Base-by-base conservation (phyloP, 2,888 invertebrate genomes). In the Drosophila dives region DNA sequence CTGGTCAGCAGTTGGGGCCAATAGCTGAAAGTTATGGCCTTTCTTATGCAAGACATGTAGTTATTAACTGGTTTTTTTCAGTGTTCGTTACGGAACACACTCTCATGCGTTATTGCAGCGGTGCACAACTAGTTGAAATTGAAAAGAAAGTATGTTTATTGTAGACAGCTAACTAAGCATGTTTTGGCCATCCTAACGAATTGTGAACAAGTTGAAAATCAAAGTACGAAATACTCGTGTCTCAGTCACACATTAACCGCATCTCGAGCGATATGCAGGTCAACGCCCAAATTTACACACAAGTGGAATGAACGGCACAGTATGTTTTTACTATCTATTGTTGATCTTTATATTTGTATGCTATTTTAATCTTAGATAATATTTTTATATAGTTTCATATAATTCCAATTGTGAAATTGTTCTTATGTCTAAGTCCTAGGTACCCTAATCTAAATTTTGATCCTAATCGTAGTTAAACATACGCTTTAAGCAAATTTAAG, bases 261-360 rank as follows among this genome's bases (percentile, higher is more conserved):
- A 56, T 33, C 26, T 50, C 53, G 42, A 53, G n/a, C 38, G 33
- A 50, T 38, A 17, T 56, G 40, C 29, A 20, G 83, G 78, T 63
- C 83, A 86, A 63, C 65, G 59, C 34, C 53, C 65, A 63, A 48
- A 63, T 59, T 48, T 23, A 64, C 54, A 56, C 51, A 59, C 36
- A 74, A 72, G 89, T 86, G 89, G 84, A 89, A 89, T 90, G 84
- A 86, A 84, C 81, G 74, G 50, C 61, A 45, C 59, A 58, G 58
- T 64, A 65, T 69, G 58, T 61, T 54, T 62, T 62, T 53, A 26
- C 54, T 23, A 20, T 23, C 32, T 67, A 71, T 80, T 80, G 56
- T 75, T 68, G 34, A 53, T 10, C n/a, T 49, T 64, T 45, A 40
- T 6, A 53, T 53, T 12, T 54, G 11, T 42, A 8, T 17, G 12